These are phyloP conservation scores for Watersipora subatra DNA, from an alignment of 1,140 invertebrate genomes.

Conservation along the genomic window DNA sequence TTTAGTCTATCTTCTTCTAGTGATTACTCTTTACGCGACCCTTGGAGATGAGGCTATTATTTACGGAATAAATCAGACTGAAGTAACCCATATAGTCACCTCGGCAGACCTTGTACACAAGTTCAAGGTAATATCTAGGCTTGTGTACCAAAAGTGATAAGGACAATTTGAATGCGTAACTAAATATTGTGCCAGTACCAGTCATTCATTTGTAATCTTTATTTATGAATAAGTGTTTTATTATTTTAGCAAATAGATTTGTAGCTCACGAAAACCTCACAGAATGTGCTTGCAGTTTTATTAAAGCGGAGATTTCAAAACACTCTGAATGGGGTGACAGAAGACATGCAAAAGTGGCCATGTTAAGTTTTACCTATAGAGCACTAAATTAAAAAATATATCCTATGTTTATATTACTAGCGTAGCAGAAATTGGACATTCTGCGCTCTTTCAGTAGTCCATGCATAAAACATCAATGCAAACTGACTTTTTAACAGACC, in stretches of 20 bases:
- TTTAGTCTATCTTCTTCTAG: conserved; percentile 40
- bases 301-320: too few relatives aligned
- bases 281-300: too few relatives aligned
- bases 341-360: too few relatives aligned
- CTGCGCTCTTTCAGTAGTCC: too few relatives aligned
- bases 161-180: background rate
- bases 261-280: too few relatives aligned
- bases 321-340: too few relatives aligned
- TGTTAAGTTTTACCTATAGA: too few relatives aligned
- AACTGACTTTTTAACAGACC: too few relatives aligned
- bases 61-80: conserved; percentile 90
- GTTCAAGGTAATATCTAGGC: conserved; percentile 59
- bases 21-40: conserved; percentile 92
- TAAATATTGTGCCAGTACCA: background rate
- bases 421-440: too few relatives aligned
- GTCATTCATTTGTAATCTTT: background rate
- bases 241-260: conserved; percentile 33
- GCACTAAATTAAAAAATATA: too few relatives aligned
- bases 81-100: conserved; percentile 75
- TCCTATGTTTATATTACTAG: too few relatives aligned
- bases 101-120: conserved; percentile 76
- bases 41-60: conserved; percentile 88
- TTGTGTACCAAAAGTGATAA: conserved; percentile 24
- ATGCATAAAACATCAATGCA: too few relatives aligned
- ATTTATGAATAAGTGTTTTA: background rate